These are phyloP conservation scores for Thalassaphorura encarpata DNA, from an alignment of 1,140 invertebrate species.

Conservation along the genomic window DNA sequence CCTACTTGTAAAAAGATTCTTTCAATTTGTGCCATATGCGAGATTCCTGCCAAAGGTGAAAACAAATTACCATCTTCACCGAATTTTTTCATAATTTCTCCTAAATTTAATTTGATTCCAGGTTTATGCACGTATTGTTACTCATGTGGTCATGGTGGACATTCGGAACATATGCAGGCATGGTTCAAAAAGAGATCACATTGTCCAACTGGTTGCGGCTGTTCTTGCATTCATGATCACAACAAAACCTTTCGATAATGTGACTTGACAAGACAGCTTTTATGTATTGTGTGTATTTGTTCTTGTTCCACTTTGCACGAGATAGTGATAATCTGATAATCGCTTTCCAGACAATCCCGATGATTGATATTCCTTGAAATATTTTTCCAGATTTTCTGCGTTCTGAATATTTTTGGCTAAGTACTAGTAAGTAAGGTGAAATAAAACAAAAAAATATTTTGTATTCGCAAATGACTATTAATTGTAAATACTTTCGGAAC, in stretches of 20 bases:
- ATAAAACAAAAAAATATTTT: too few species aligned
- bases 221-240: conserved; percentile 64
- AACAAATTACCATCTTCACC: conserved; percentile 1
- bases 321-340: too few species aligned
- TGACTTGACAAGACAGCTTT: too few species aligned
- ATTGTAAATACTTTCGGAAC: too few species aligned
- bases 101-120: conserved; percentile 33
- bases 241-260: conserved; percentile 22
- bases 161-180: conserved; percentile 62
- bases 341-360: too few species aligned
- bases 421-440: too few species aligned
- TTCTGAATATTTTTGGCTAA: too few species aligned
- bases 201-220: conserved; percentile 78
- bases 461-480: too few species aligned
- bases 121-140: conserved; percentile 66
- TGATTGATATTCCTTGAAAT: too few species aligned
- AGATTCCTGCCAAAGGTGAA: conserved; percentile 67
- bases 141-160: conserved; percentile 83
- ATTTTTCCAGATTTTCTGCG: too few species aligned
- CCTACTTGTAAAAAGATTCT: conserved; percentile 56
- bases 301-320: too few species aligned
- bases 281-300: too few species aligned
- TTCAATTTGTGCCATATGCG: conserved; percentile 72
- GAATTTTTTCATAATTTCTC: conserved; percentile 11
- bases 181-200: conserved; percentile 62